Percentiles rank a stretch among this genome's conserved stretches.
phyloP scores from a whole-genome alignment of 53 echinoderm and acorn worm genomes.

The Hippasteria phrygiana region DNA sequence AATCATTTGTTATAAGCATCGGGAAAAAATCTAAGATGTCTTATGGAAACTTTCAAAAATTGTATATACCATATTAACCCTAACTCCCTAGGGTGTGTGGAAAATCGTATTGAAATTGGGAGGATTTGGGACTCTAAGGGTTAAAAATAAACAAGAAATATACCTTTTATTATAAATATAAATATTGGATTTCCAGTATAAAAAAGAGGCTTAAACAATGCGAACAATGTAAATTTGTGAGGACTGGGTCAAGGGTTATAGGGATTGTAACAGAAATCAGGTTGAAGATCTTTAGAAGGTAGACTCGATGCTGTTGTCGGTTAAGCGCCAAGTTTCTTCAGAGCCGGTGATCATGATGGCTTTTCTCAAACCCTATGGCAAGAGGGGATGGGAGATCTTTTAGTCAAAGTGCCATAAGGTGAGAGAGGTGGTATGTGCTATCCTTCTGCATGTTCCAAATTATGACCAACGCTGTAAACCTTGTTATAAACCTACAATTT shows the following conservation, averaged over 20 bases:
- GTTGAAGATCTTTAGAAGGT: slow-evolving; percentile 57
- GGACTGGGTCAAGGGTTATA: neutral
- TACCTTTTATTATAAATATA: too few relatives aligned
- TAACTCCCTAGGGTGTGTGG: too few relatives aligned
- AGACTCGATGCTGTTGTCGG: slow-evolving; percentile 44
- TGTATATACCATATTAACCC: too few relatives aligned
- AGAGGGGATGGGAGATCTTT: slow-evolving; percentile 76
- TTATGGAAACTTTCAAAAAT: too few relatives aligned
- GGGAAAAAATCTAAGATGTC: too few relatives aligned
- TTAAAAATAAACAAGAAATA: too few relatives aligned
- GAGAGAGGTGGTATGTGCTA: neutral
- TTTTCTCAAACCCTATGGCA: slow-evolving; percentile 72
- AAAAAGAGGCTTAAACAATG: too few relatives aligned
- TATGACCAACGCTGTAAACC: neutral
- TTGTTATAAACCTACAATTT: too few relatives aligned
- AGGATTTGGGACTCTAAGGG: too few relatives aligned
- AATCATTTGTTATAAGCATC: too few relatives aligned
- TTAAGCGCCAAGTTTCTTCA: slow-evolving; percentile 31
- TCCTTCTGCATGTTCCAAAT: neutral
- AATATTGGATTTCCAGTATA: too few relatives aligned
- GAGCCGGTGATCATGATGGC: slow-evolving; percentile 40
- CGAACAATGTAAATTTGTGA: neutral
- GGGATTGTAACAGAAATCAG: neutral
- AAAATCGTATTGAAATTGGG: too few relatives aligned
- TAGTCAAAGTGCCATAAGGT: slow-evolving; percentile 46